phyloP scores from a whole-genome alignment of 2,113 vertebrate species.

The Tupaia chinensis region DNA sequence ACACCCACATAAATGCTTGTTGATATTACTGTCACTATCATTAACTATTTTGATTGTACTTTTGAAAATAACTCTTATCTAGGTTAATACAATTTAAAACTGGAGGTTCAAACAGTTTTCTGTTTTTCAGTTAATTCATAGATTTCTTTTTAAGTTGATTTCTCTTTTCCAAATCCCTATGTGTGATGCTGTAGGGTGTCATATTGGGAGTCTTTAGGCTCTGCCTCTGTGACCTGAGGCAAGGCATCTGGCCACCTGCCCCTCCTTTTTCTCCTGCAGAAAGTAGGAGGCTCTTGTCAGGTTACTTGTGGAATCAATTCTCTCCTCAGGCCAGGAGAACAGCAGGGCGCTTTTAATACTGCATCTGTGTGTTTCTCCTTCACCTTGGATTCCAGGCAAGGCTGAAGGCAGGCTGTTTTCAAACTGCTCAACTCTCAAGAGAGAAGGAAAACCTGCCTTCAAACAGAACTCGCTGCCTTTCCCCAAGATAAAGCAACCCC shows the following conservation, averaged over 20 bases:
- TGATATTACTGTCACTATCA: background rate
- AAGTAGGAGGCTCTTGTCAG: background rate
- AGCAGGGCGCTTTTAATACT: background rate
- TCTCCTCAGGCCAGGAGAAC: background rate
- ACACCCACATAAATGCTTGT: background rate
- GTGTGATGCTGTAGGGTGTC: background rate
- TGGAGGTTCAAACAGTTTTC: conserved; percentile 23
- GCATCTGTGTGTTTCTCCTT: background rate
- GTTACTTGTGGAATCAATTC: background rate
- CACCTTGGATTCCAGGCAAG: background rate
- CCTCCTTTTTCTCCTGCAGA: background rate
- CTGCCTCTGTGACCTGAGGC: background rate
- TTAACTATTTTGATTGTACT: background rate
- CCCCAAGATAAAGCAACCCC: background rate
- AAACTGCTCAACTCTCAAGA: background rate
- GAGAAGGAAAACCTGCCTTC: conserved; percentile 43
- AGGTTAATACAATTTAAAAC: conserved; percentile 45
- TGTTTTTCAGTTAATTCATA: background rate
- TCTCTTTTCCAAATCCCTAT: background rate
- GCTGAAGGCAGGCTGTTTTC: conserved; percentile 25
- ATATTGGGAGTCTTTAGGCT: background rate
- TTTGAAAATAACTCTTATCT: background rate
- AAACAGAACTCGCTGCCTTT: conserved; percentile 32
- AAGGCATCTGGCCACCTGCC: background rate
- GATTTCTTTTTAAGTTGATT: background rate